Base-by-base conservation (phyloP, 1,140 invertebrate species). In the Diuraphis noxia region DNA sequence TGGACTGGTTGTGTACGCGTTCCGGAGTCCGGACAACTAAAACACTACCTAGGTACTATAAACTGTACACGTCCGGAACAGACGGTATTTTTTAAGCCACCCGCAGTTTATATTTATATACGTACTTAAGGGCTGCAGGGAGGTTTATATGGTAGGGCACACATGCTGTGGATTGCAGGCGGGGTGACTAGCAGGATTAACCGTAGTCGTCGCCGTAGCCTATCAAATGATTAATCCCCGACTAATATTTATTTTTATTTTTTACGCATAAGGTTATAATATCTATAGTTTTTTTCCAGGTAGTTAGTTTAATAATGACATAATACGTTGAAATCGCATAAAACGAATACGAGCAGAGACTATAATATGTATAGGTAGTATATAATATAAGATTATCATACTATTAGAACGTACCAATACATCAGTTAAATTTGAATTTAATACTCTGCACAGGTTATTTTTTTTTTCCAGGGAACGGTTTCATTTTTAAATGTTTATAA, bases 181-280 rank as follows among this genome's bases (percentile, higher is more conserved):
- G 52, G 52, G 87, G 52, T n/a, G 38, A 72, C 25, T n/a, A n/a
- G 49, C 23, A n/a, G 72, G 72, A 79, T 90, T 79, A 90, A 90
- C 38, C 77, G 41, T 79, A 30, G 63, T 30, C 40, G 40, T 46
- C 7, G 40, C 34, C 7, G 84, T 52, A 91, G 77, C 89, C 89
- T 82, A 91, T 91, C 89, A 91, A 91, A 91, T 81, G 88, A 90
- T 88, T 56, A 91, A 82, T 82, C 89, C 77, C 63, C 19, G 19
- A 2, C 56, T 72, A n/a, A 63, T 86, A 52, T n/a, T n/a, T n/a
- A 52, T 52, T 86, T 86, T 85, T n/a, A n/a, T n/a, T 85, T 72
- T 72, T 72, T n/a, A 56, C 52, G n/a, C 13, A n/a, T 72, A n/a
- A n/a, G 56, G 56, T 63, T 63, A 63, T 72, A 72, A 72, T 63